Percentiles rank a stretch among this genome's conserved stretches.
These are phyloP conservation scores for Epizoanthus fatuus DNA, from an alignment of 92 coral and sea anemone genomes.

Conservation along the genomic window DNA sequence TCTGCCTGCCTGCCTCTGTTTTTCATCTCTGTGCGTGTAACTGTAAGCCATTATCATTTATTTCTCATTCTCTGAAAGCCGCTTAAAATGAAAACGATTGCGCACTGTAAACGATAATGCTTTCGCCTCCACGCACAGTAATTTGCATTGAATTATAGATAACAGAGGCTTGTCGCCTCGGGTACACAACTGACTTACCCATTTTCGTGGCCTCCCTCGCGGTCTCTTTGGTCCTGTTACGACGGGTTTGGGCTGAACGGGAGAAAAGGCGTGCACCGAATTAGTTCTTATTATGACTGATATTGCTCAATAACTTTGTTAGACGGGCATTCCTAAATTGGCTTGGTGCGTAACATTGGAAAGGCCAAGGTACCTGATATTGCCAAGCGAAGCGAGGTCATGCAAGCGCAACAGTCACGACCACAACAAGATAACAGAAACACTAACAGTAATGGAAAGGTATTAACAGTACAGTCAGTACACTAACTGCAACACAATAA, in stretches of 20 bases:
- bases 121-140: neutral
- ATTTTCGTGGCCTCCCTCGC: conserved; percentile 96
- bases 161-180: too few relatives aligned
- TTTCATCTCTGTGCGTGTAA: too few relatives aligned
- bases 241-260: conserved; percentile 83
- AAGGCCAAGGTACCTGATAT: too few relatives aligned
- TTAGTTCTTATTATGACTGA: neutral
- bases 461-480: neutral
- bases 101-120: too few relatives aligned
- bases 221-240: conserved; percentile 92
- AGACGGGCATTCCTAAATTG: neutral
- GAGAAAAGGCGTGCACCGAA: neutral
- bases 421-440: neutral
- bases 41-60: too few relatives aligned
- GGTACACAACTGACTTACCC: conserved; percentile 63
- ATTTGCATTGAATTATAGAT: too few relatives aligned
- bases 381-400: neutral
- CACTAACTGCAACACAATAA: neutral
- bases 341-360: neutral
- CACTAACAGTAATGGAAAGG: neutral
- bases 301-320: neutral
- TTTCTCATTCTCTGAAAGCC: too few relatives aligned
- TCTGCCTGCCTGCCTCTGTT: too few relatives aligned
- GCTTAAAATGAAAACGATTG: too few relatives aligned
- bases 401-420: neutral